Evolutionary conservation across 1,140 invertebrate genomes (phyloP).

Genomic region (Halyomorpha halys): DNA sequence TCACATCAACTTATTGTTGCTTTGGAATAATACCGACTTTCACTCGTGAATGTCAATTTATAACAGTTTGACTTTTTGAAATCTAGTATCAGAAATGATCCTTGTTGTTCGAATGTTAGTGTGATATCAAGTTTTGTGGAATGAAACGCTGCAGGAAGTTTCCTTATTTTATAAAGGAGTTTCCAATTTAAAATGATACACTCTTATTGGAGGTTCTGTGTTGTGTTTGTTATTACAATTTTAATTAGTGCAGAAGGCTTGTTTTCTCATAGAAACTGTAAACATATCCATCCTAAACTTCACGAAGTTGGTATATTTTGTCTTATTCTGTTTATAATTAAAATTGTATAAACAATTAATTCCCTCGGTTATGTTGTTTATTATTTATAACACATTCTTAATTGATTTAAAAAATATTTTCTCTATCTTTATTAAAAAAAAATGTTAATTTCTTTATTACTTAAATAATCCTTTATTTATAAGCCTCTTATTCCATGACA

Average conservation of each 20-base stretch:
- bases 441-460: too few relatives aligned
- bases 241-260: slow-evolving; percentile 37
- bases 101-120: too few relatives aligned
- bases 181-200: slow-evolving; percentile 6
- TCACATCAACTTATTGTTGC: too few relatives aligned
- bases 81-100: too few relatives aligned
- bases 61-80: too few relatives aligned
- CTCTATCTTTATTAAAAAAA: too few relatives aligned
- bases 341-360: neutral
- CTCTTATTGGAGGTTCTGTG: neutral
- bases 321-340: neutral
- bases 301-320: slow-evolving; percentile 40
- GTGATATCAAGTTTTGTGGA: neutral
- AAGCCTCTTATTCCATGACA: too few relatives aligned
- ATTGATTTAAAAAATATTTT: too few relatives aligned
- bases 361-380: neutral
- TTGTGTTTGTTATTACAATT: slow-evolving; percentile 34
- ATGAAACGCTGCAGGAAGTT: slow-evolving; percentile 1
- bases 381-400: too few relatives aligned
- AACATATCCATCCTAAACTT: slow-evolving; percentile 41
- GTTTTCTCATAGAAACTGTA: slow-evolving; percentile 41
- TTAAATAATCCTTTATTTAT: too few relatives aligned
- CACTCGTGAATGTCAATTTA: too few relatives aligned
- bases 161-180: neutral
- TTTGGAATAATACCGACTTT: too few relatives aligned